A percentile compares a stretch with the other conserved stretches of the same genome.
Conservation (phyloP, 2,797 vertebrate genomes). For the Pitangus sulphuratus region DNA sequence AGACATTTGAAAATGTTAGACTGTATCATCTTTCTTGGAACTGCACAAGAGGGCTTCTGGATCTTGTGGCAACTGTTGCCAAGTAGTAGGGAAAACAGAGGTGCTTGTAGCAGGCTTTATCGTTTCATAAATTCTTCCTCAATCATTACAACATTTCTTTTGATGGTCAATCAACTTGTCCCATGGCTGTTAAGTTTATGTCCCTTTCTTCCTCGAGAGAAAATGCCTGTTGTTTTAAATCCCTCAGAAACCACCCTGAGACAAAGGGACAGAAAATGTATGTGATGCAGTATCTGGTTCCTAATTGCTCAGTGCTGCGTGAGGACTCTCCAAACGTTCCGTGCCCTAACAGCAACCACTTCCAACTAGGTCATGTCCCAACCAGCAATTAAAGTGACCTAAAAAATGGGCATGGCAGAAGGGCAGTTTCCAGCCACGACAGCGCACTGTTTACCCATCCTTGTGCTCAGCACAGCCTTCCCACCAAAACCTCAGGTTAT, state of each 20-base stretch:
- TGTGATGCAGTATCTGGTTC: background rate
- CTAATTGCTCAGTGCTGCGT: background rate
- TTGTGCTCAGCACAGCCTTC: background rate
- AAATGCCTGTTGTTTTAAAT: background rate
- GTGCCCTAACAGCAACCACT: background rate
- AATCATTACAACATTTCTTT: background rate
- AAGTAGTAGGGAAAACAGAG: background rate
- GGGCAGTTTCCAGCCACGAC: background rate
- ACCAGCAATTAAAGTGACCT: background rate
- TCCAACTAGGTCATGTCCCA: conserved; percentile 16
- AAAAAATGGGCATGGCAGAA: background rate
- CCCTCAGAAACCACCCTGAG: background rate
- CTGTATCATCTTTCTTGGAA: background rate
- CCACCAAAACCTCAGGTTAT: background rate
- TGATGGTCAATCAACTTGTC: background rate
- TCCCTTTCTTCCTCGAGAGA: background rate
- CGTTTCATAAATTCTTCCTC: background rate
- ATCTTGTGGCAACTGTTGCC: background rate
- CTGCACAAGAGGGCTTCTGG: background rate
- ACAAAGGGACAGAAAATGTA: background rate
- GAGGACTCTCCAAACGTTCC: background rate
- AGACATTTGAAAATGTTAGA: conserved; percentile 6
- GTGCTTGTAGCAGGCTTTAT: background rate
- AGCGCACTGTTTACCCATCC: background rate
- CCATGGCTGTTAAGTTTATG: background rate